Evolutionary conservation across 1,140 invertebrate species (phyloP).

Genomic region (Harpegnathos saltator): DNA sequence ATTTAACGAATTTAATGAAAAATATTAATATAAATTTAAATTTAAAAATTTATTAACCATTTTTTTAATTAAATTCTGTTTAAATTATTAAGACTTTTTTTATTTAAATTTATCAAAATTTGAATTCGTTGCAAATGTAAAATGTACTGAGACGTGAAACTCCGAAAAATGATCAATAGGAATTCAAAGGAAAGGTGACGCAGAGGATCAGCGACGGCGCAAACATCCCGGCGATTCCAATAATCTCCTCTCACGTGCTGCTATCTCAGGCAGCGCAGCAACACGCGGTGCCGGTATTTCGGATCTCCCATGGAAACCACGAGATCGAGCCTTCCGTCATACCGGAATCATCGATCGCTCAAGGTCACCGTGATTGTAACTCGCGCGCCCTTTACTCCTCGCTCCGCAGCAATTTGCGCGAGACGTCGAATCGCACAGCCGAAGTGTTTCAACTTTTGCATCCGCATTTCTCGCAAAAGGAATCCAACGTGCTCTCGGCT

Average conservation of each 20-base stretch:
- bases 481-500: too few relatives aligned
- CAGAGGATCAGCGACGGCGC: not conserved
- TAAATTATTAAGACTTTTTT: too few relatives aligned
- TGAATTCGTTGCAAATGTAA: too few relatives aligned
- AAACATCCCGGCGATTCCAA: slow-evolving; percentile 15
- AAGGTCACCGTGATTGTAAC: slow-evolving; percentile 44
- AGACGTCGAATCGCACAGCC: too few relatives aligned
- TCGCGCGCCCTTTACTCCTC: slow-evolving; percentile 63
- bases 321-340: slow-evolving; percentile 14
- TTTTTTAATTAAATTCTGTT: too few relatives aligned
- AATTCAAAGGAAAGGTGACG: slow-evolving; percentile 15
- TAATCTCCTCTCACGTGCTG: slow-evolving; percentile 24
- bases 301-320: slow-evolving; percentile 27
- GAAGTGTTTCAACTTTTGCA: too few relatives aligned
- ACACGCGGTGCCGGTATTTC: slow-evolving; percentile 26
- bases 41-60: too few relatives aligned
- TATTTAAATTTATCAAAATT: too few relatives aligned
- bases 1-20: too few relatives aligned
- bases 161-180: slow-evolving; percentile 14
- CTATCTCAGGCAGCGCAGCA: not conserved
- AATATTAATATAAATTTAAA: too few relatives aligned
- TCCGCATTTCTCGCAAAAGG: too few relatives aligned
- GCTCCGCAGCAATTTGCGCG: not conserved
- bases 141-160: too few relatives aligned
- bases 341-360: slow-evolving; percentile 22